These are phyloP conservation scores for Gallinago media DNA, from an alignment of 2,113 vertebrate species.

Conservation along the genomic window DNA sequence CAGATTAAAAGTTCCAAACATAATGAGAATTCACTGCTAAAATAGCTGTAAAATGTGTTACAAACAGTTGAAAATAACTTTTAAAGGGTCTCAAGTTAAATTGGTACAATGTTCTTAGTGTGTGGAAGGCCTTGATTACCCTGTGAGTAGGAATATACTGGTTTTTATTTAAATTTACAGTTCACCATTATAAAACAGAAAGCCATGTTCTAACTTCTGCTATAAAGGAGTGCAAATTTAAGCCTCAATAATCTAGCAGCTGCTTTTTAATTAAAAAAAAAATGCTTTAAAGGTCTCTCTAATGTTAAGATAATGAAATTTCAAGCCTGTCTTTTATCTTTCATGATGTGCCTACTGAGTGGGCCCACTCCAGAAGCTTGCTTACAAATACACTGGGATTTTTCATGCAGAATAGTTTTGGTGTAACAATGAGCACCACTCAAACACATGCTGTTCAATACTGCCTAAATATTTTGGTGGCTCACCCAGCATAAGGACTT, in stretches of 20 bases:
- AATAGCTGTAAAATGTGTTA: not conserved
- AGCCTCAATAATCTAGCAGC: not conserved
- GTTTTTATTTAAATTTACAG: not conserved
- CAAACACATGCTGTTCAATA: not conserved
- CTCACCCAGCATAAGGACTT: not conserved
- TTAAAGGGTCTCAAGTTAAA: not conserved
- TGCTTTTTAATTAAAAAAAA: not conserved
- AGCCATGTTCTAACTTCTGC: not conserved
- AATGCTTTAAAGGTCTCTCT: not conserved
- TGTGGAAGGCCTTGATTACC: not conserved
- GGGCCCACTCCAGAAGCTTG: not conserved
- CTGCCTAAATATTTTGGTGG: not conserved
- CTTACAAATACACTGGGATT: not conserved
- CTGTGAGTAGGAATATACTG: not conserved
- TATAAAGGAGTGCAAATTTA: not conserved
- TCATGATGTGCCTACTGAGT: not conserved
- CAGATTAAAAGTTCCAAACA: too few relatives aligned
- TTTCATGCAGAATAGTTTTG: not conserved
- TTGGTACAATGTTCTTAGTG: not conserved
- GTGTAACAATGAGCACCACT: not conserved
- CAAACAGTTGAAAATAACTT: not conserved
- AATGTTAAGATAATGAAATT: not conserved
- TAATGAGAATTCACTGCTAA: not conserved
- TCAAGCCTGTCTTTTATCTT: not conserved
- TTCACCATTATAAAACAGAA: not conserved